Percentiles rank a stretch among this genome's conserved stretches.
These are phyloP conservation scores for Drosophila lacteicornis DNA, from an alignment of 1,140 invertebrate genomes.

Conservation along the genomic window DNA sequence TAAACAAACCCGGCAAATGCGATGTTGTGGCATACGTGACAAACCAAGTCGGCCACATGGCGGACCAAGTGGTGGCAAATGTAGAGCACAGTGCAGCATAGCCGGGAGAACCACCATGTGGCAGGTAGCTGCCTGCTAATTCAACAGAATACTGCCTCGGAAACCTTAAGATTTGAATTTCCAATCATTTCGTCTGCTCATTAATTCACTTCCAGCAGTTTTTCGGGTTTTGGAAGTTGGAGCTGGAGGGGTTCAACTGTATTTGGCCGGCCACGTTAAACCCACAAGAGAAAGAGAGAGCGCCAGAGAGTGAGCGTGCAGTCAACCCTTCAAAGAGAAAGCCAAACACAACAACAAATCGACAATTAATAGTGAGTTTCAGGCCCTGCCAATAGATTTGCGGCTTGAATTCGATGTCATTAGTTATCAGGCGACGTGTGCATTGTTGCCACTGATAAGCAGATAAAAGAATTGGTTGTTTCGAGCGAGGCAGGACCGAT, in stretches of 20 bases:
- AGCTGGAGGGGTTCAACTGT: conserved; percentile 13
- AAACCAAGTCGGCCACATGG: conserved; percentile 51
- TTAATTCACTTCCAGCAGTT: neutral
- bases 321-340: conserved; percentile 9
- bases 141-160: neutral
- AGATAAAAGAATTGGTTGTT: conserved; percentile 31
- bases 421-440: conserved; percentile 49
- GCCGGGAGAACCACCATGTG: neutral
- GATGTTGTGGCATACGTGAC: conserved; percentile 67
- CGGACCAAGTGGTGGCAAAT: conserved; percentile 36
- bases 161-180: conserved; percentile 7
- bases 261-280: conserved; percentile 26
- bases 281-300: neutral
- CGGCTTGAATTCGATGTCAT: conserved; percentile 29
- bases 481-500: conserved; percentile 30
- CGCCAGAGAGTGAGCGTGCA: conserved; percentile 1
- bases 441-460: conserved; percentile 47
- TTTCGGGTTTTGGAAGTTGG: conserved; percentile 15
- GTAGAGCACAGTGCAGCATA: conserved; percentile 11
- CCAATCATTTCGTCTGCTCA: neutral
- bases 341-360: conserved; percentile 13
- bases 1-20: conserved; percentile 49
- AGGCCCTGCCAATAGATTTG: conserved; percentile 7
- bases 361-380: conserved; percentile 27
- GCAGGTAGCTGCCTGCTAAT: neutral